These are phyloP conservation scores for Nixonia krombeini DNA, from an alignment of 1,140 invertebrate species.

Conservation along the genomic window DNA sequence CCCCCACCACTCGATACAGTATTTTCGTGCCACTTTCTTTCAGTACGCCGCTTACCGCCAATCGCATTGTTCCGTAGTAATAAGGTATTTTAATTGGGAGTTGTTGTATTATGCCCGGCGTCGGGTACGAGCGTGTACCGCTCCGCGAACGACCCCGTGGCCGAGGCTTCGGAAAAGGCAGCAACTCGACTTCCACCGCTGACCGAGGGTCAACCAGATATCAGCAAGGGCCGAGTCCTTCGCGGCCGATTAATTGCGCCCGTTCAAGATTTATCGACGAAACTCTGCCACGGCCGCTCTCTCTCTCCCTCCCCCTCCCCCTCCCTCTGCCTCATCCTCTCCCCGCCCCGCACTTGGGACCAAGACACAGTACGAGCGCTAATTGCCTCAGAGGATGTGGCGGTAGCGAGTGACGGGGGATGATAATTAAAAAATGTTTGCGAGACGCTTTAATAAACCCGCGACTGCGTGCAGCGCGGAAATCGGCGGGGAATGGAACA, in stretches of 20 bases:
- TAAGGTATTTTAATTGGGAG: constrained; percentile 58
- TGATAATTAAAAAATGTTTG: background rate
- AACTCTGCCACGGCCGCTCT: background rate
- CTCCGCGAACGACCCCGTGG: background rate
- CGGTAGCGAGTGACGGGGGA: background rate
- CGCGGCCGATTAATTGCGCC: constrained; percentile 51
- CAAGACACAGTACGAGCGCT: constrained; percentile 13
- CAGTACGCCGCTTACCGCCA: constrained; percentile 9
- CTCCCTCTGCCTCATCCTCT: too few relatives aligned
- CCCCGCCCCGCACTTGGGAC: too few relatives aligned
- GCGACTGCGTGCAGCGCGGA: too few relatives aligned
- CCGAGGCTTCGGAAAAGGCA: constrained; percentile 9
- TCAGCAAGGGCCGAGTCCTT: constrained; percentile 33
- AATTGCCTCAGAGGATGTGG: constrained; percentile 8
- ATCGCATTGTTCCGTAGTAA: constrained; percentile 50
- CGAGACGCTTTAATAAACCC: background rate
- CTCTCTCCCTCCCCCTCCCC: too few relatives aligned
- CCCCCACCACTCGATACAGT: too few relatives aligned
- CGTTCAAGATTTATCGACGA: constrained; percentile 45
- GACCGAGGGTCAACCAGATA: constrained; percentile 52
- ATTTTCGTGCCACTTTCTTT: background rate
- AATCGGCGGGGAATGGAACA: too few relatives aligned
- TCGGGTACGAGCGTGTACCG: too few relatives aligned
- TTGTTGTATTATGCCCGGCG: constrained; percentile 31
- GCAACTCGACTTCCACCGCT: constrained; percentile 8